Evolutionary conservation across 2,797 vertebrate genomes (phyloP).

Genomic region (Lepilemur septentrionalis): DNA sequence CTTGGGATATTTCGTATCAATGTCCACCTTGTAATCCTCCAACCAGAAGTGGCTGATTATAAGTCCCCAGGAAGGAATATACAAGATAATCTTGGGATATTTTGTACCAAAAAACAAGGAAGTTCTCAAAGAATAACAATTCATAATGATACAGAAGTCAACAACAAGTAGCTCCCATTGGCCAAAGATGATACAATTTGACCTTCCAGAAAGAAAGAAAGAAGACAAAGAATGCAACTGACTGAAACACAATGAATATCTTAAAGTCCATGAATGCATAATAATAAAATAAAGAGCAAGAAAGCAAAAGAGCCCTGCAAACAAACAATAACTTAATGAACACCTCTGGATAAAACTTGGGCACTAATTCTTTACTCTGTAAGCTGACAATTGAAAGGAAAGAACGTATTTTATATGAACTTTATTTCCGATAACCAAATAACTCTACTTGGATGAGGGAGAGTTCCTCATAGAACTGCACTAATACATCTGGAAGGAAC

Average conservation of each 20-base stretch:
- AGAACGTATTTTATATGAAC: background rate
- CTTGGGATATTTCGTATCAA: background rate
- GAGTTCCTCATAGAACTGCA: background rate
- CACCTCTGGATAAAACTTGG: background rate
- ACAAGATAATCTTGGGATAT: background rate
- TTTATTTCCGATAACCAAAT: background rate
- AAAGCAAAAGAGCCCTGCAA: background rate
- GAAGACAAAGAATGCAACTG: background rate
- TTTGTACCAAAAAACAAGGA: background rate
- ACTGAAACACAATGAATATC: background rate
- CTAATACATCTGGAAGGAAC: background rate
- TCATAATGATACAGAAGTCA: conserved; percentile 1
- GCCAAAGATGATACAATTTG: background rate
- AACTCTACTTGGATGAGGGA: background rate
- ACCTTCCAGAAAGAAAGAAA: background rate
- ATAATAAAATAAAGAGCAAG: background rate
- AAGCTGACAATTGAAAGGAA: background rate
- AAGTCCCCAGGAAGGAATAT: background rate
- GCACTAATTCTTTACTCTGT: background rate
- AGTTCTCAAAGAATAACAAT: background rate
- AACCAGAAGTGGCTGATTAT: background rate
- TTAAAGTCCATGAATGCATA: background rate
- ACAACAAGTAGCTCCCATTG: background rate
- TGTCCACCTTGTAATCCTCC: background rate
- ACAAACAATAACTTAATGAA: background rate